These are phyloP conservation scores for Philopedon plagiatum DNA, from an alignment of 2,888 invertebrate species.

Conservation along the genomic window DNA sequence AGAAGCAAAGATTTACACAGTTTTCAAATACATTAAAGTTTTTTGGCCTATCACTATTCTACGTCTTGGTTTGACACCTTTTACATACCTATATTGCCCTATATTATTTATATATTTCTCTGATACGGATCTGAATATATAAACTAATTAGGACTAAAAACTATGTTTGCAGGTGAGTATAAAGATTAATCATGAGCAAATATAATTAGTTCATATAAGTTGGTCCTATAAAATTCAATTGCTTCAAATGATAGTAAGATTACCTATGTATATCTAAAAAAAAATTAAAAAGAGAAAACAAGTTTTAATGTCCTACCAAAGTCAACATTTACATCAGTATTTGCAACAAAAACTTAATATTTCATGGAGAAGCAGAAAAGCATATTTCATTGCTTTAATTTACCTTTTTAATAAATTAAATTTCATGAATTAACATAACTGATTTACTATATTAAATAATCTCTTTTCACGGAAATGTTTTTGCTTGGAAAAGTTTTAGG, in stretches of 20 bases:
- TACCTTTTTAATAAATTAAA: background rate
- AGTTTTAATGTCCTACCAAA: too few relatives aligned
- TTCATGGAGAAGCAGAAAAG: too few relatives aligned
- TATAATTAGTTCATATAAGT: constrained; percentile 15
- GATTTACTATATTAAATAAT: background rate
- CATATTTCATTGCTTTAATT: background rate
- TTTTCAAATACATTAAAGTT: too few relatives aligned
- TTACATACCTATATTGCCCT: background rate
- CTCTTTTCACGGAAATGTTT: background rate
- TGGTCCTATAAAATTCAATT: constrained; percentile 18
- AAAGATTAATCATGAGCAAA: constrained; percentile 15
- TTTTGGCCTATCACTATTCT: too few relatives aligned
- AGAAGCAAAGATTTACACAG: too few relatives aligned
- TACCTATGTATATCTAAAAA: too few relatives aligned
- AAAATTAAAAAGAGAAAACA: too few relatives aligned
- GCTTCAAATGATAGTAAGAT: background rate
- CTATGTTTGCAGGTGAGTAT: background rate
- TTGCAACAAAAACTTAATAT: too few relatives aligned
- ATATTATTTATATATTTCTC: background rate
- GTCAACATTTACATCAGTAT: too few relatives aligned
- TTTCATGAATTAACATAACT: background rate
- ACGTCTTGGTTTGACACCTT: too few relatives aligned
- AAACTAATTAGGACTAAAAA: background rate
- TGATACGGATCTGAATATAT: constrained; percentile 1
- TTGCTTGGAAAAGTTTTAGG: background rate